Conservation (phyloP, 2,797 vertebrate genomes). For the Cetoscarus ocellatus region DNA sequence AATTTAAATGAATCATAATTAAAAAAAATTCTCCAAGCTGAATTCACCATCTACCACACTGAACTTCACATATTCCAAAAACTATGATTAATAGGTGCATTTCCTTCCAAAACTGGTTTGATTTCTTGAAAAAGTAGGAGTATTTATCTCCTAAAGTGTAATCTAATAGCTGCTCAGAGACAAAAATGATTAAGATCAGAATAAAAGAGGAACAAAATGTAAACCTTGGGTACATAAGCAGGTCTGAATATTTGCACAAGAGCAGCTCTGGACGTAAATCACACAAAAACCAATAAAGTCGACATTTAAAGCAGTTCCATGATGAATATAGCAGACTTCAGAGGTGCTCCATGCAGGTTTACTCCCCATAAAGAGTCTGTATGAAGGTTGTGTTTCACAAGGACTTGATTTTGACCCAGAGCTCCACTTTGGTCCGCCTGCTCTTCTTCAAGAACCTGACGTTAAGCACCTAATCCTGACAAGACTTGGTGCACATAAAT, state of each 20-base stretch:
- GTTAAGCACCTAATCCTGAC: conserved; percentile 5
- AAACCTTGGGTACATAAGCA: background rate
- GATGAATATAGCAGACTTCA: background rate
- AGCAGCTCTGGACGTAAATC: background rate
- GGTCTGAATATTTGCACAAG: background rate
- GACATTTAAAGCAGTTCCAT: background rate
- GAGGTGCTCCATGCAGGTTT: background rate
- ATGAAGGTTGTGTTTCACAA: background rate
- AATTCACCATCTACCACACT: no score
- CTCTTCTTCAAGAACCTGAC: conserved; percentile 11
- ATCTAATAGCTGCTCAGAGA: no score
- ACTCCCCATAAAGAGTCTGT: background rate
- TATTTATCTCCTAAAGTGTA: no score
- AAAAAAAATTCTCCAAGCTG: no score
- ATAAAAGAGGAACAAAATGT: background rate
- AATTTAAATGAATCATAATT: no score
- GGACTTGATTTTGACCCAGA: background rate
- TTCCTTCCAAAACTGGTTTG: no score
- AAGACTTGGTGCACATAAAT: conserved; percentile 1
- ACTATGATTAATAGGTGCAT: no score
- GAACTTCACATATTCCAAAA: no score
- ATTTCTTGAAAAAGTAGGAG: no score
- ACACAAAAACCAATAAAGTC: conserved; percentile 14
- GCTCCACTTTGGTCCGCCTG: background rate
- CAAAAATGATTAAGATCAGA: background rate